A percentile compares a stretch with the other conserved stretches of the same genome.
These are phyloP conservation scores for Cabera pusaria DNA, from an alignment of 2,888 invertebrate genomes.

Conservation along the genomic window DNA sequence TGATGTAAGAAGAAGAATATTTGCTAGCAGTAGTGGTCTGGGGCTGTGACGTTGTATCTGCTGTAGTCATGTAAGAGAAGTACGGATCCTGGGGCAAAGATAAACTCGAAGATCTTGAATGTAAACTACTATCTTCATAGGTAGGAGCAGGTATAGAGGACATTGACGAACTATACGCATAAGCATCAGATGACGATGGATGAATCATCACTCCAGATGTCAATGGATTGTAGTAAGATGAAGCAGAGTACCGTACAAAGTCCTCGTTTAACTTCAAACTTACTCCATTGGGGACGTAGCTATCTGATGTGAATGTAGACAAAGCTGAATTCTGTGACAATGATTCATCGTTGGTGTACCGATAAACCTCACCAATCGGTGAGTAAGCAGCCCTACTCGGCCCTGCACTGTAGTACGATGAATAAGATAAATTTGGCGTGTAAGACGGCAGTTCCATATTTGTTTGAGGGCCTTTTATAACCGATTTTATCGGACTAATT, in stretches of 20 bases:
- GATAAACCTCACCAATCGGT: constrained; percentile 73
- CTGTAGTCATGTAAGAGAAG: constrained; percentile 56
- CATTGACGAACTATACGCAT: constrained; percentile 53
- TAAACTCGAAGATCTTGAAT: constrained; percentile 48
- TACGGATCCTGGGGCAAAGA: constrained; percentile 63
- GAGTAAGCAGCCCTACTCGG: constrained; percentile 67
- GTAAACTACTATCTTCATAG: constrained; percentile 61
- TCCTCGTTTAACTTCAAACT: constrained; percentile 70
- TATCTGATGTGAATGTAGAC: constrained; percentile 61
- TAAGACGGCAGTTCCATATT: constrained; percentile 68
- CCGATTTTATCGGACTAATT: constrained; percentile 58
- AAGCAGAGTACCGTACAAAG: constrained; percentile 54
- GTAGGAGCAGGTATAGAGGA: constrained; percentile 53
- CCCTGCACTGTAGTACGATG: constrained; percentile 65
- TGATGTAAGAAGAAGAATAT: constrained; percentile 65
- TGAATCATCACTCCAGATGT: constrained; percentile 58
- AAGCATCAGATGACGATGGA: constrained; percentile 56
- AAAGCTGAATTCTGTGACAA: constrained; percentile 62
- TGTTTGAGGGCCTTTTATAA: constrained; percentile 63
- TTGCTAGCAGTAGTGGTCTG: constrained; percentile 52
- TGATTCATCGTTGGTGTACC: constrained; percentile 74
- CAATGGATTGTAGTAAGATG: constrained; percentile 62
- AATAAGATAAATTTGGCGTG: constrained; percentile 70
- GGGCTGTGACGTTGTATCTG: constrained; percentile 55
- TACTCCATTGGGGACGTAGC: constrained; percentile 70